phyloP scores from a whole-genome alignment of 1,140 invertebrate genomes.

The Ooceraea biroi region DNA sequence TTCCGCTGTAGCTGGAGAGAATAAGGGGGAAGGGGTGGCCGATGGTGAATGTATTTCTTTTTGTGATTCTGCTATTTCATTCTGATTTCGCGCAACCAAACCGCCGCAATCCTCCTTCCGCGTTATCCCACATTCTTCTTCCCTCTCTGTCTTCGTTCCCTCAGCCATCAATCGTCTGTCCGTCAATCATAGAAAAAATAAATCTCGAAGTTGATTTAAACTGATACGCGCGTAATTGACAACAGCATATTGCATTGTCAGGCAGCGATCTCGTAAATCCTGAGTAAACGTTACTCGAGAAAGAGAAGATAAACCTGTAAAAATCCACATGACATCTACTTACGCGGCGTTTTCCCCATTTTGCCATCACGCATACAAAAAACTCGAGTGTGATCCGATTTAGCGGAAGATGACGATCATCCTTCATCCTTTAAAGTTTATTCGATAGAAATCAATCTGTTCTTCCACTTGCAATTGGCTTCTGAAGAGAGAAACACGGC shows the following conservation, averaged over 20 bases:
- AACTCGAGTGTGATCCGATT: conserved; percentile 41
- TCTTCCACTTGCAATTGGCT: conserved; percentile 22
- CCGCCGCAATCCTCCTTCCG: neutral
- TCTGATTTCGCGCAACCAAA: conserved; percentile 67
- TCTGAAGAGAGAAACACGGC: neutral
- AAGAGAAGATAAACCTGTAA: neutral
- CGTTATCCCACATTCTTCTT: neutral
- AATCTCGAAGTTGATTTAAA: conserved; percentile 76
- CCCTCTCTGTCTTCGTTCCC: conserved; percentile 32
- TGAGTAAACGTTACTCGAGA: conserved; percentile 3
- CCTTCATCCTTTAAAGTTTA: no score
- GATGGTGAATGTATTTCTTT: conserved; percentile 62
- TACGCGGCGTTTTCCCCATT: conserved; percentile 25
- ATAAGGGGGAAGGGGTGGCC: neutral
- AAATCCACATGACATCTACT: conserved; percentile 55
- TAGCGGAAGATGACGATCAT: no score
- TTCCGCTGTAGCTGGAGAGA: conserved; percentile 8
- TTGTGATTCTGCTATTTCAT: conserved; percentile 71
- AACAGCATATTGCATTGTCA: conserved; percentile 82
- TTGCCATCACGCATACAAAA: conserved; percentile 44
- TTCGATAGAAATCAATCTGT: conserved; percentile 65
- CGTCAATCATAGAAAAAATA: conserved; percentile 81
- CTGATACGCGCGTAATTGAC: conserved; percentile 81
- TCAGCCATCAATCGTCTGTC: conserved; percentile 57
- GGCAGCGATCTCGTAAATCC: conserved; percentile 78